A percentile compares a stretch with the other conserved stretches of the same genome.
Evolutionary conservation across 2,888 invertebrate genomes (phyloP).

Genomic region (Pycnomerus fuliginosus): DNA sequence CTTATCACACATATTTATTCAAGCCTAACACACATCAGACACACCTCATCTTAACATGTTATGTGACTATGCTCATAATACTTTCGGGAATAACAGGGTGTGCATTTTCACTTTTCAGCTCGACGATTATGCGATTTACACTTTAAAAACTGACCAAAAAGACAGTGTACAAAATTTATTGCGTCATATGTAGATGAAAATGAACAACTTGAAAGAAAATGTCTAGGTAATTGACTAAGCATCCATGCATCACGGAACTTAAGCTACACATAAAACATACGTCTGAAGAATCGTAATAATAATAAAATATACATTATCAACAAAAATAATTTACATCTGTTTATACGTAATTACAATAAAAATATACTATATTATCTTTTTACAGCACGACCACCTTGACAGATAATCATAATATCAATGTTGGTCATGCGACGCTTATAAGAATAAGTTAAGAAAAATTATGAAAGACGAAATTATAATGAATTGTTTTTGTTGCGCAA

Average conservation of each 20-base stretch:
- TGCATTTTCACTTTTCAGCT: too few relatives aligned
- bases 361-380: slow-evolving; percentile 32
- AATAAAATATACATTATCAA: slow-evolving; percentile 29
- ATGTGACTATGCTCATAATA: too few relatives aligned
- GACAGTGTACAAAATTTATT: too few relatives aligned
- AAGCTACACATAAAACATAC: too few relatives aligned
- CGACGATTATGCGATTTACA: too few relatives aligned
- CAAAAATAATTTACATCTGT: slow-evolving; percentile 32
- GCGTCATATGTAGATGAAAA: too few relatives aligned
- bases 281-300: too few relatives aligned
- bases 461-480: slow-evolving; percentile 21
- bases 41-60: slow-evolving; percentile 32
- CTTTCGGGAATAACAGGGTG: too few relatives aligned
- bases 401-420: slow-evolving; percentile 19
- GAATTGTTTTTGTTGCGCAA: slow-evolving; percentile 4
- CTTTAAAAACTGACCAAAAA: too few relatives aligned
- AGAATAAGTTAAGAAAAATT: slow-evolving; percentile 13
- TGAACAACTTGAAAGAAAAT: too few relatives aligned
- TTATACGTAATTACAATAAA: slow-evolving; percentile 35
- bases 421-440: slow-evolving; percentile 11
- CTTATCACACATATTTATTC: slow-evolving; percentile 26
- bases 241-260: too few relatives aligned
- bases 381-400: slow-evolving; percentile 31
- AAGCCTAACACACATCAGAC: slow-evolving; percentile 34
- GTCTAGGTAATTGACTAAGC: too few relatives aligned